Base-by-base conservation (phyloP, 2,888 invertebrate species). In the Nebria brevicollis region DNA sequence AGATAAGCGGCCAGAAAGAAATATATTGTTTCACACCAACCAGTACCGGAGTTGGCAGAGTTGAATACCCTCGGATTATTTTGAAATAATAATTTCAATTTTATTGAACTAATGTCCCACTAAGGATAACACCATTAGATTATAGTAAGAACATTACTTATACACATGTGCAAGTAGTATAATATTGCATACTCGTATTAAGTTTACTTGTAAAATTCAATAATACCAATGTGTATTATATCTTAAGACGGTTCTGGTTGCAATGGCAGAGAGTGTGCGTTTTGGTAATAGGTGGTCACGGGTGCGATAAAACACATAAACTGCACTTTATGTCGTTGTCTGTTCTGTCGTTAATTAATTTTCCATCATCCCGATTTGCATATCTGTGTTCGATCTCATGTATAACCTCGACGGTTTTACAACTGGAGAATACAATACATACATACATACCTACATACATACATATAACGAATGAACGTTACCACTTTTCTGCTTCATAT, bases 1-100 rank as follows among this genome's bases (percentile, higher is more conserved):
- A 81, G 77, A 81, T 80, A 80, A 80, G 75, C 43, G 73, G 41
- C 42, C 66, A 42, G 75, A 79, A 73, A 79, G 79, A 80, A 80
- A 80, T 80, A 80, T 80, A 80, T 80, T 64, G 73, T 66, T 26
- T 26, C 34, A 34, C 7, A 54, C 54, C 54, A 11, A 11, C 4
- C 54, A 54, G 72, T 54, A 34, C 34, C 34, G 34, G 34, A 1
- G 34, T 34, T 5, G 34, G 34, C 34, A 13, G 54, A 13, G 54
- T 54, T 54, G 4, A 34, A 34, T 54, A 54, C 54, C 13, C 6
- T 54, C 54, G 13, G 54, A 6, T 13, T 54, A 13, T 54, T 2
- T 54, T 54, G 0, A 13, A 54, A 54, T 34, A 34, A 5, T 34
- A 34, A 4, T 34, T 34, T 34, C 5, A 4, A 34, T 34, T 34